Conservation (phyloP, 2,888 invertebrate genomes). For the Chirona hameri region DNA sequence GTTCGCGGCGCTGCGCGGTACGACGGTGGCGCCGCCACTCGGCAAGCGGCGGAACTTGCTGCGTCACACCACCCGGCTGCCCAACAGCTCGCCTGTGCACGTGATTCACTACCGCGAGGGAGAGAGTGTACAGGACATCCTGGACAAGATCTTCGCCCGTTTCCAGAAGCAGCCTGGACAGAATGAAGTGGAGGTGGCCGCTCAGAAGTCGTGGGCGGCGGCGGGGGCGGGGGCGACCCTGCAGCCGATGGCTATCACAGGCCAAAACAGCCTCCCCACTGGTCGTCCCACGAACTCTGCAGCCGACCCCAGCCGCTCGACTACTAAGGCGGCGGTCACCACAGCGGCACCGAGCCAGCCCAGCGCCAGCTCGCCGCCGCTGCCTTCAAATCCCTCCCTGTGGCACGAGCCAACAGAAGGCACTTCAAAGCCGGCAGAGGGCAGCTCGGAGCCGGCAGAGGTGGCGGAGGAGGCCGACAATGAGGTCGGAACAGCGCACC, state of each 20-base stretch:
- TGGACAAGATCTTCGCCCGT: slow-evolving; percentile 41
- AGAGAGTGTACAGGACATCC: slow-evolving; percentile 42
- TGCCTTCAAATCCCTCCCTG: too few species aligned
- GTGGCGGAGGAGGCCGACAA: not conserved
- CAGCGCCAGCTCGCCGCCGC: too few species aligned
- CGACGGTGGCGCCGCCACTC: not conserved
- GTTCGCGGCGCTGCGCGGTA: not conserved
- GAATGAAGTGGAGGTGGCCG: not conserved
- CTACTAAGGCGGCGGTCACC: too few species aligned
- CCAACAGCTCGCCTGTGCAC: slow-evolving; percentile 42
- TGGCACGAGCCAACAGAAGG: too few species aligned
- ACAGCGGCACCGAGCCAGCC: too few species aligned
- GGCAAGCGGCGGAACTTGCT: not conserved
- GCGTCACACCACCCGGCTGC: slow-evolving; percentile 12
- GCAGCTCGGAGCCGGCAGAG: not conserved
- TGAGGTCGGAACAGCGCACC: not conserved
- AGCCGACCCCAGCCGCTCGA: too few species aligned
- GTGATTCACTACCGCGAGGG: slow-evolving; percentile 42
- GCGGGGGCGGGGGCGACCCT: not conserved
- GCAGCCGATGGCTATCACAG: not conserved
- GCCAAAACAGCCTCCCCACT: not conserved
- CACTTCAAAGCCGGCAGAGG: too few species aligned
- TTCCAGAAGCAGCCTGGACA: not conserved
- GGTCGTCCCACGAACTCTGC: not conserved
- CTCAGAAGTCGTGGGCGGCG: not conserved